Evolutionary conservation across 2,113 vertebrate species (phyloP).

Genomic region (Indri indri): DNA sequence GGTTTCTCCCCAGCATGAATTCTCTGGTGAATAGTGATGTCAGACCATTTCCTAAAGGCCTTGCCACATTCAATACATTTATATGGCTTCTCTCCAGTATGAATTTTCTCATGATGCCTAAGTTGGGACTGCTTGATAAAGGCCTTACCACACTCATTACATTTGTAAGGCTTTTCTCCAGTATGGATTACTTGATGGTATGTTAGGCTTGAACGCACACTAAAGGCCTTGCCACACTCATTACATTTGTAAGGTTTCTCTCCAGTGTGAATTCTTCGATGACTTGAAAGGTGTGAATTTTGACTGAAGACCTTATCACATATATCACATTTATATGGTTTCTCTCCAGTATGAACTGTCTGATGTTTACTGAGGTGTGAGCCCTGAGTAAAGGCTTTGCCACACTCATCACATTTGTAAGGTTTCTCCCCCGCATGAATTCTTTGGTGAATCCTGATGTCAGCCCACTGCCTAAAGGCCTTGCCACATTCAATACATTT

Average conservation of each 20-base stretch:
- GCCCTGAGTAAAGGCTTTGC: not conserved
- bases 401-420: not conserved
- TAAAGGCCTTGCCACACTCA: conserved; percentile 61
- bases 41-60: not conserved
- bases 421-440: not conserved
- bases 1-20: not conserved
- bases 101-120: not conserved
- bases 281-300: conserved; percentile 24
- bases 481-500: not conserved
- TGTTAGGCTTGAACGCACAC: not conserved
- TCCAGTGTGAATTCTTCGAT: conserved; percentile 36
- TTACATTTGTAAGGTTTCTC: conserved; percentile 26
- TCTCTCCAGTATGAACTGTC: not conserved
- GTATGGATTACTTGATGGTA: conserved; percentile 47
- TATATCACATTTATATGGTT: not conserved
- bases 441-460: conserved; percentile 81
- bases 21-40: not conserved
- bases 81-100: not conserved
- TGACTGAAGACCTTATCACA: conserved; percentile 42
- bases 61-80: not conserved
- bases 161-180: conserved; percentile 64
- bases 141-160: conserved; percentile 38
- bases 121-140: not conserved
- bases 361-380: not conserved
- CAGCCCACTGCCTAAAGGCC: not conserved